Evolutionary conservation across 2,888 invertebrate species (phyloP), one percentile per base, ranked within the genome.

Genomic region (Drosophila tanythrix): DNA sequence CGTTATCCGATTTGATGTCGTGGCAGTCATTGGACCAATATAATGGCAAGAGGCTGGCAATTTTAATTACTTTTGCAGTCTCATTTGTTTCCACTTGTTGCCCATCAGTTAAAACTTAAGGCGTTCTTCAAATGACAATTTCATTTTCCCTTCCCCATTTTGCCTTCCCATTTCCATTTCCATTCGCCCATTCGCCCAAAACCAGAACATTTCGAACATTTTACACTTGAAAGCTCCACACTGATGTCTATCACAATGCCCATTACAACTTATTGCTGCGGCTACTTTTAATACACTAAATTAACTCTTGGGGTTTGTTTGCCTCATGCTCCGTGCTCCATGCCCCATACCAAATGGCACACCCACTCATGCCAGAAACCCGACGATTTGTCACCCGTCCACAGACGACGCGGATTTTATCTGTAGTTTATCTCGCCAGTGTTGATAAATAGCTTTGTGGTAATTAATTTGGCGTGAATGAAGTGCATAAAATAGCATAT

Each of bases 271-370:
- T 82, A 85, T 87, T 84, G 83, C 82, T 72, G 75, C 58, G 86
- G 87, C 82, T 81, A 84, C 84, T 87, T 84, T 87, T 84, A 78
- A 81, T 87, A 87, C 82, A 87, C 78, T 84, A 87, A 85, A 85
- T 85, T 85, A 87, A 85, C 85, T 85, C 84, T 76, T 60, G 64
- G 64, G 64, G 57, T 29, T 48, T 21, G 13, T 46, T 29, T 15
- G 8, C 27, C 31, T 21, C 21, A 4, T 18, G 10, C n/a, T 46
- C 8, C 64, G 11, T 58, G 25, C 62, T 53, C 51, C 21, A 21
- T n/a, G 35, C 35, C 8, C 25, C n/a, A 10, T 36, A 3, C 40
- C 43, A 15, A 25, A 48, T 8, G 8, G 40, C 50, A n/a, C 31
- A n/a, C 29, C 29, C 35, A 27, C 43, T 68, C 27, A 51, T 27